Evolutionary conservation across 2,888 invertebrate genomes (phyloP).

Genomic region (Amorpha juglandis): DNA sequence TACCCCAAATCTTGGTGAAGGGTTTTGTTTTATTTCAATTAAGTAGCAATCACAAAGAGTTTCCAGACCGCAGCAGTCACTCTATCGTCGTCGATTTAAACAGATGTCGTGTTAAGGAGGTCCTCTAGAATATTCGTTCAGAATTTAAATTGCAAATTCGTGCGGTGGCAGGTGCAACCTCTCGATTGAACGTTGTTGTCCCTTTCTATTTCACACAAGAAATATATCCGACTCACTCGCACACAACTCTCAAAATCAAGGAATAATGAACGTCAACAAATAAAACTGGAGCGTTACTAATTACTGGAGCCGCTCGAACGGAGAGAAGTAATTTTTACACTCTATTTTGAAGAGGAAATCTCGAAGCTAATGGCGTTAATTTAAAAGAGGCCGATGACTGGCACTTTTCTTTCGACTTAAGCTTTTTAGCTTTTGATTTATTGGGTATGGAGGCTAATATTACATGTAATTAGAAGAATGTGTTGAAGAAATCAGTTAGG

Average conservation of each 20-base stretch:
- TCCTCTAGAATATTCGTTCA: slow-evolving; percentile 80
- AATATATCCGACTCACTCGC: slow-evolving; percentile 55
- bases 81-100: slow-evolving; percentile 82
- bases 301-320: slow-evolving; percentile 77
- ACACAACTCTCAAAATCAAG: slow-evolving; percentile 70
- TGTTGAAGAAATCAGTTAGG: background rate
- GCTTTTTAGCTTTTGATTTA: slow-evolving; percentile 74
- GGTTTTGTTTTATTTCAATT: slow-evolving; percentile 82
- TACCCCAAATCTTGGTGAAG: slow-evolving; percentile 59
- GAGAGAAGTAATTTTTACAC: slow-evolving; percentile 82
- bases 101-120: slow-evolving; percentile 85
- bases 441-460: slow-evolving; percentile 49
- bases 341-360: slow-evolving; percentile 80
- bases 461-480: background rate
- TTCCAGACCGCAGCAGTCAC: slow-evolving; percentile 73
- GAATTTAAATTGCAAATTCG: slow-evolving; percentile 85
- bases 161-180: slow-evolving; percentile 80
- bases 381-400: slow-evolving; percentile 82
- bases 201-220: slow-evolving; percentile 60
- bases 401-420: slow-evolving; percentile 73
- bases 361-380: slow-evolving; percentile 83
- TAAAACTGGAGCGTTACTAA: slow-evolving; percentile 84
- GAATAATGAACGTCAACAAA: slow-evolving; percentile 84
- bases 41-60: slow-evolving; percentile 78
- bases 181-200: slow-evolving; percentile 65